Conservation (phyloP, 2,113 vertebrate species). For the Pandion haliaetus region DNA sequence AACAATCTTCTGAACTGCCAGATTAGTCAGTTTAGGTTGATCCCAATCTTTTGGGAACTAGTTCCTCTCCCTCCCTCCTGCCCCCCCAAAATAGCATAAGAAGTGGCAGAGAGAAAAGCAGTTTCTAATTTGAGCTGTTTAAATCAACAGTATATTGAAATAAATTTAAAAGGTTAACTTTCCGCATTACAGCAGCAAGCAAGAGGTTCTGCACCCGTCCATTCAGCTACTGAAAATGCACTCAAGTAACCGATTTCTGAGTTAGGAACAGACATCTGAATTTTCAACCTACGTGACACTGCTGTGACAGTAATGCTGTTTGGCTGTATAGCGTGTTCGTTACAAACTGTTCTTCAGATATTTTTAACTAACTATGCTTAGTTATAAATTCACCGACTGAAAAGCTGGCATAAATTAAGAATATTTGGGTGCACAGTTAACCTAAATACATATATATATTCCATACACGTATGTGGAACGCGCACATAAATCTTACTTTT, state of each 20-base stretch:
- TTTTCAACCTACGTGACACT: neutral
- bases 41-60: neutral
- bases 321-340: neutral
- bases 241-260: neutral
- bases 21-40: neutral
- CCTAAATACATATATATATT: neutral
- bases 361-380: conserved; percentile 13
- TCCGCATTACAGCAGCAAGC: neutral
- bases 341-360: conserved; percentile 25
- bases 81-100: too few species aligned
- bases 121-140: neutral
- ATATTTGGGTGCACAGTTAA: neutral
- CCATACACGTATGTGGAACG: neutral
- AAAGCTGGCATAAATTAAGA: neutral
- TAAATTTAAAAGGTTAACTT: too few species aligned
- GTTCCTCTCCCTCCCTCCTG: too few species aligned
- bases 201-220: neutral
- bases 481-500: neutral
- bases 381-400: neutral
- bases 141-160: too few species aligned
- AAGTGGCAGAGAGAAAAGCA: neutral
- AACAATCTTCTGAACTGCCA: neutral
- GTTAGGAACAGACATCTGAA: neutral
- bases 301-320: neutral
- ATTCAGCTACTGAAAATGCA: neutral